Base-by-base conservation (phyloP, 2,113 vertebrate genomes). In the Regulus satrapa region DNA sequence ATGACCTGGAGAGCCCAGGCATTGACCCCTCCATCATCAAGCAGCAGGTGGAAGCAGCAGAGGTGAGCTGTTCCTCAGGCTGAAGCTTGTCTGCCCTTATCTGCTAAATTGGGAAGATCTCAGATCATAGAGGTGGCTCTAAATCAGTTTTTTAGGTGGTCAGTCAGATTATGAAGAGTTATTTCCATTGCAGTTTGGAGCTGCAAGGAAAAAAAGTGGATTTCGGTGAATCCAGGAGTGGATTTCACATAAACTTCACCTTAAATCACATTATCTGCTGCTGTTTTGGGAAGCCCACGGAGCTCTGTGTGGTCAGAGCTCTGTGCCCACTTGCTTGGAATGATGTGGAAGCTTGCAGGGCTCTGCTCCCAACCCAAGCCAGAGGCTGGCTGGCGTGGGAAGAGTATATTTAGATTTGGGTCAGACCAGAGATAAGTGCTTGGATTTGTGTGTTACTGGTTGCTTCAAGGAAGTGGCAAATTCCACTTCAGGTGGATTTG, bases 11-110 rank as follows among this genome's bases (percentile, higher is more conserved):
- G 97, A 99, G 99, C 95, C 99, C 99, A 1, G 99, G 99, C n/a
- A 99, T 99, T 38, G 99, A 99, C 96, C 99, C 99, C 3, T 99
- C 99, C 34, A 99, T 99, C 97, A 99, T 99, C 97, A 99, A 99
- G 85, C 99, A 99, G 88, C 99, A 99, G 94, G 99, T 99, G 29
- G 99, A 99, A 92, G 99, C 99, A 2, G 99, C 99, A 19, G 99
- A 99, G 99, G 99, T 99, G 94, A 85, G 13, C 45, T 10, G 12
- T 3, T 9, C 25, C 43, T n/a, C 29, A 8, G 6, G 7, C 9
- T 71, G 62, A 48, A 68, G 28, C 31, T 52, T 16, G 29, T 54
- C 58, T 77, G n/a, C n/a, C 23, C 46, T 15, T 78, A 43, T 14
- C 21, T 49, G 34, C 46, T 26, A 2, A 29, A 23, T 0, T 45